Evolutionary conservation across 2,113 vertebrate genomes (phyloP), one percentile per base, ranked within the genome.

Genomic region (Atlantisia rogersi): DNA sequence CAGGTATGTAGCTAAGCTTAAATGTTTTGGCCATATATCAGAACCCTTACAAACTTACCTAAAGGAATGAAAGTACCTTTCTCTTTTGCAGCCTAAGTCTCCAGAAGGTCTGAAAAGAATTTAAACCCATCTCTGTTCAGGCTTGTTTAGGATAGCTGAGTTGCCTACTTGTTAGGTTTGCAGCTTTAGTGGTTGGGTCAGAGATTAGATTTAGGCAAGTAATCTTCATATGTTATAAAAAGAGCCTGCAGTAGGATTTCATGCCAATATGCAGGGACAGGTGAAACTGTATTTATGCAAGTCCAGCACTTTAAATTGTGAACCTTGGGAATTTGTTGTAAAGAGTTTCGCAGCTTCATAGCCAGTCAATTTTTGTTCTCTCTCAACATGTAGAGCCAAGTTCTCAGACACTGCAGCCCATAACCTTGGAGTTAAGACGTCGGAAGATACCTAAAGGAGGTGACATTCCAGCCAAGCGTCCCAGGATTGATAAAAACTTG

Each of bases 381-480:
- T 50, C 86, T 90, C 20, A 62, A 96, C 89, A 65, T 63, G 40
- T 93, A 98, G 98, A 98, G 84, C 96, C 97, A 96, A 96, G 96
- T 94, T 97, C 98, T 93, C 97, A 98, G 92, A 98, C 98, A 1
- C 91, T 98, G 81, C 98, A 98, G 86, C 97, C 98, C 63, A 98
- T 98, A 92, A 98, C 98, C 48, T 95, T 98, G 92, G 98, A 99
- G 91, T 96, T 98, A 86, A 98, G 98, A 94, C 98, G 97, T 97
- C 98, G 98, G 94, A 99, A 98, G 93, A 98, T 98, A 70, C 98
- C 98, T 48, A 98, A 98, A 93, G 97, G 98, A 97, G 97, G 97
- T 62, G 98, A 98, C 71, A 85, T 98, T 62, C 98, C 98, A 26
- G 84, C 98, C 59, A 99, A 99, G 95, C 98, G 98, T 89, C 98